Conservation (phyloP, 2,113 vertebrate species). For the Rhipidura dahli region DNA sequence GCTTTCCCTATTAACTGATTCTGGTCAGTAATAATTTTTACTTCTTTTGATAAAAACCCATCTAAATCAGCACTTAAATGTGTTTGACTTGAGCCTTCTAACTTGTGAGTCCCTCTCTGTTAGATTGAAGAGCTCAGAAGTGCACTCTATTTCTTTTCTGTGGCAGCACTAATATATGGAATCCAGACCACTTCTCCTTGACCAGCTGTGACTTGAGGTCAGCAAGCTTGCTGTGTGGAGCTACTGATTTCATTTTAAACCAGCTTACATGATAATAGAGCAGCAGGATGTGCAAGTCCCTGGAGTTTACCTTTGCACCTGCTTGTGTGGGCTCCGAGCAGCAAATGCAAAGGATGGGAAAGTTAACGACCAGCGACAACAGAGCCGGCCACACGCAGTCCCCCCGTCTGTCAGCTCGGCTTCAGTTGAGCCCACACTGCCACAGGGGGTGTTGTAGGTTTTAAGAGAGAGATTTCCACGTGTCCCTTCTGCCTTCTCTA, state of each 20-base stretch:
- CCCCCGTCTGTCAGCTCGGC: neutral
- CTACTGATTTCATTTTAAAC: neutral
- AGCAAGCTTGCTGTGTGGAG: neutral
- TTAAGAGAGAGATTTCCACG: neutral
- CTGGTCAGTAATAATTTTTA: neutral
- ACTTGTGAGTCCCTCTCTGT: neutral
- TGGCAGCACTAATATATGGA: neutral
- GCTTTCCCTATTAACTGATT: neutral
- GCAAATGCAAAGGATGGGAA: neutral
- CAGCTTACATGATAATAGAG: neutral
- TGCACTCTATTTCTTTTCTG: neutral
- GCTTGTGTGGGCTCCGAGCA: neutral
- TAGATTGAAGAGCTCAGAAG: neutral
- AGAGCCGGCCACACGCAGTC: neutral
- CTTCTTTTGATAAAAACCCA: neutral
- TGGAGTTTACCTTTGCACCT: neutral
- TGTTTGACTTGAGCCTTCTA: neutral
- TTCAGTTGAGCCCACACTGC: fast-evolving
- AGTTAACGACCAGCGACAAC: neutral
- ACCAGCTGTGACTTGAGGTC: neutral
- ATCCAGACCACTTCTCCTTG: neutral
- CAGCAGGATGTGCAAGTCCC: neutral
- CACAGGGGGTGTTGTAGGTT: fast-evolving
- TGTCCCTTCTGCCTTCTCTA: neutral
- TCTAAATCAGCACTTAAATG: neutral